Base-by-base conservation (phyloP, 2,888 invertebrate species). In the Argyresthia albistria region DNA sequence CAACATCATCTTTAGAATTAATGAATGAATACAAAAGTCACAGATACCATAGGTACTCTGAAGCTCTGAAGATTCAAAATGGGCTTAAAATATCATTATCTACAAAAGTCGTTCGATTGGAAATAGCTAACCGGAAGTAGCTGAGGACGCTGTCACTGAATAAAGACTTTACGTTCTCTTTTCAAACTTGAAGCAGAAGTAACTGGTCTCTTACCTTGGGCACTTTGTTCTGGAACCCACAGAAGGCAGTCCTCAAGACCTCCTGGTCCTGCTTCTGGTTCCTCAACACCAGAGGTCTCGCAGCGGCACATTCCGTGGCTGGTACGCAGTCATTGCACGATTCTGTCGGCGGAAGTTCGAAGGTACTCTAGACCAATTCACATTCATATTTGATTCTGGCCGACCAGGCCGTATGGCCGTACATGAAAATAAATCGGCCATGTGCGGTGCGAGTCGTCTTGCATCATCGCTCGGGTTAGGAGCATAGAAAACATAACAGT, bases 311-410 rank as follows among this genome's bases (percentile, higher is more conserved):
- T 3, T 43, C 14, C 4, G 35, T 2, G 10, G 43, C 39, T 12
- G 14, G 7, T 35, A 42, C 42, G 48, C 56, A 56, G 49, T 56
- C 56, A n/a, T 49, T 51, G 46, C 56, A 56, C 10, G 12, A 8
- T 37, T 49, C 54, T 53, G 54, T 14, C 35, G 25, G 12, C n/a
- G n/a, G n/a, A n/a, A n/a, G n/a, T n/a, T n/a, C n/a, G n/a, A 45
- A 43, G 12, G 35, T 9, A 45, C 12, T 25, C 6, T 25, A 25
- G 42, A 10, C 16, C 42, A 8, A 12, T 7, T 57, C 11, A 42
- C 11, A 46, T 46, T 12, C 14, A 7, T 10, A 6, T 46, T 46
- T 14, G 14, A 0, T n/a, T 15, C 46, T 42, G 42, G 42, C n/a
- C n/a, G 42, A 3, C 2, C 10, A 42, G 8, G 2, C 25, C 25